Conservation (phyloP, 2,797 vertebrate species). For the Hafferia zeledoni region DNA sequence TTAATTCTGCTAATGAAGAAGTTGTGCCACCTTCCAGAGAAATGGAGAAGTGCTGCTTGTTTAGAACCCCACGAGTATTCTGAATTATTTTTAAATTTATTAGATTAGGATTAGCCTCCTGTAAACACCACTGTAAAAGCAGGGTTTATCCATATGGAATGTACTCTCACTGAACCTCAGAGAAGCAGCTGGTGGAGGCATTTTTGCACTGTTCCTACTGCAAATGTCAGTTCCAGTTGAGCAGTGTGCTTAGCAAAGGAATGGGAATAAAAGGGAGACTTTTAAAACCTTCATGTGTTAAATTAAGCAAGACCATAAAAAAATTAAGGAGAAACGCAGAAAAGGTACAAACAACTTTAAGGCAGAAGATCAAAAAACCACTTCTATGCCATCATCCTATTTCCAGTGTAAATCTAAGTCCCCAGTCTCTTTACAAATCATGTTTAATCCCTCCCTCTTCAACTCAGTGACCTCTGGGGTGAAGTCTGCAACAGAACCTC, state of each 20-base stretch:
- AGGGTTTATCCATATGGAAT: not conserved
- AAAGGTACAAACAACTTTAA: not conserved
- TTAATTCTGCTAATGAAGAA: not conserved
- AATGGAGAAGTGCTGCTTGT: not conserved
- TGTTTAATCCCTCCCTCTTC: not conserved
- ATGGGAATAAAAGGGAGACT: not conserved
- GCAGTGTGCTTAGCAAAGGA: not conserved
- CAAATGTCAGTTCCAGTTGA: not conserved
- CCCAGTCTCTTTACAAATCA: not conserved
- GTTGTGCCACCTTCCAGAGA: not conserved
- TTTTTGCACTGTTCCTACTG: not conserved
- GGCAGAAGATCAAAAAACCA: not conserved
- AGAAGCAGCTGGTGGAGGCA: not conserved
- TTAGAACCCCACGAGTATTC: not conserved
- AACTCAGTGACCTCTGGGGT: not conserved
- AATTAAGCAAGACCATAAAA: fast-evolving
- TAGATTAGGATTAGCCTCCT: not conserved
- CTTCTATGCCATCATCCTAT: not conserved
- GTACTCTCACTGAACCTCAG: not conserved
- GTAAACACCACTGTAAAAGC: not conserved
- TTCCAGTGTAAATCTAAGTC: not conserved
- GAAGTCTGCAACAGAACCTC: not conserved
- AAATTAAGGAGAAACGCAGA: not conserved
- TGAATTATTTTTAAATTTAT: not conserved
- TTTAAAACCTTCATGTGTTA: not conserved